phyloP scores from a whole-genome alignment of 2,888 invertebrate species.

The Antheraea yamamai region DNA sequence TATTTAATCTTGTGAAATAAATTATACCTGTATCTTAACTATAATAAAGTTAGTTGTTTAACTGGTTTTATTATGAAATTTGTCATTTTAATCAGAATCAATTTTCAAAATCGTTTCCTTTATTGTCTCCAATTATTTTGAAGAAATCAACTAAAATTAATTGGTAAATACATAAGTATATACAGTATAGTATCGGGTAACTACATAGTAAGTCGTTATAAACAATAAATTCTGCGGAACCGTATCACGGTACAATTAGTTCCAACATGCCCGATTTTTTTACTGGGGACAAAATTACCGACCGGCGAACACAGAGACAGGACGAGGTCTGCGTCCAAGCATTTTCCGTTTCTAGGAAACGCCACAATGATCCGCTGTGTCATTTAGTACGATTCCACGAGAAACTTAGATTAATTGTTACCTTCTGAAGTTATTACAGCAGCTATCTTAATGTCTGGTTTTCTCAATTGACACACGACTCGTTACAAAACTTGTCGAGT shows the following conservation, averaged over 20 bases:
- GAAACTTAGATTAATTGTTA: conserved; percentile 54
- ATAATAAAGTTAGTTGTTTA: not conserved
- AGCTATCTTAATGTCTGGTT: conserved; percentile 48
- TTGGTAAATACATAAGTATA: not conserved
- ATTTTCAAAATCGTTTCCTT: not conserved
- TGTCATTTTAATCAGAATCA: not conserved
- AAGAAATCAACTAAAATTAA: not conserved
- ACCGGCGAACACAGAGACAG: conserved; percentile 39
- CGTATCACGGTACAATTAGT: conserved; percentile 2
- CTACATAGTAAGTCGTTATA: not conserved
- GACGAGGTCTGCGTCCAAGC: conserved; percentile 33
- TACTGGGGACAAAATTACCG: conserved; percentile 40
- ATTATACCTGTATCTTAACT: not conserved
- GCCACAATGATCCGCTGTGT: conserved; percentile 41
- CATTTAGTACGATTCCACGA: conserved; percentile 48
- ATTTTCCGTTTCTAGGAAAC: conserved; percentile 54
- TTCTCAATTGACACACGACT: conserved; percentile 48
- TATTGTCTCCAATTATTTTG: not conserved
- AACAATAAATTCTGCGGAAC: conserved; percentile 19
- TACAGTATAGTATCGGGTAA: not conserved
- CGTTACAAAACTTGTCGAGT: not conserved
- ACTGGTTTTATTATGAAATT: not conserved
- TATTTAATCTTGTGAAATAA: not conserved
- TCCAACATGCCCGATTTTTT: conserved; percentile 35
- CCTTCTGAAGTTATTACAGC: conserved; percentile 47